Evolutionary conservation across 2,888 invertebrate genomes (phyloP).

Genomic region (Ophonus ardosiacus): DNA sequence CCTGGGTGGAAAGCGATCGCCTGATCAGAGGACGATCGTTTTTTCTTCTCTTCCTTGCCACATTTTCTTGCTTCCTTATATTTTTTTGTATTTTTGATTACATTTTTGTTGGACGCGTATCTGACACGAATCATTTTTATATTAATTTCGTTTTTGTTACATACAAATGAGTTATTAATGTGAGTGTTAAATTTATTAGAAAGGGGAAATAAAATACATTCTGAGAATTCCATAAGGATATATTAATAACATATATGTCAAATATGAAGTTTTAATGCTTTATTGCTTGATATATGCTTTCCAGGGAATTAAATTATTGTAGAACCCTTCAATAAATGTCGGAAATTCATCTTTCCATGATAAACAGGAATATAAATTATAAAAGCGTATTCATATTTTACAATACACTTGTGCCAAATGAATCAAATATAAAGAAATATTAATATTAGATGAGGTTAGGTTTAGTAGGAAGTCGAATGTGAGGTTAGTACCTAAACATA

Average conservation of each 20-base stretch:
- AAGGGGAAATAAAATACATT: neutral
- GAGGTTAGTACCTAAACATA: too few species aligned
- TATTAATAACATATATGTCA: neutral
- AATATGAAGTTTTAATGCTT: neutral
- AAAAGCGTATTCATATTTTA: too few species aligned
- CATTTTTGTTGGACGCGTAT: constrained; percentile 26
- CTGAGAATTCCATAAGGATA: neutral
- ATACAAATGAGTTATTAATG: constrained; percentile 37
- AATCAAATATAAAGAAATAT: too few species aligned
- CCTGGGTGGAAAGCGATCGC: constrained; percentile 2
- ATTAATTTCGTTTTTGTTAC: constrained; percentile 21
- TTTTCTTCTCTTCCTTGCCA: constrained; percentile 8
- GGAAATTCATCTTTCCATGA: too few species aligned
- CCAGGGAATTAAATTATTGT: neutral
- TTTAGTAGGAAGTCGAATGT: too few species aligned
- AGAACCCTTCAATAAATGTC: neutral
- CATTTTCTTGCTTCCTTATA: constrained; percentile 38
- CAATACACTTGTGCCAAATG: too few species aligned
- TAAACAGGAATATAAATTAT: too few species aligned
- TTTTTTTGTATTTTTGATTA: constrained; percentile 49
- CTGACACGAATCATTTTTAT: constrained; percentile 21
- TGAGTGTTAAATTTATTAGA: neutral
- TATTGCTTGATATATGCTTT: neutral
- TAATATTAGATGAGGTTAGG: too few species aligned
- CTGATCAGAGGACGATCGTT: constrained; percentile 39